A percentile compares a stretch with the other conserved stretches of the same genome.
Evolutionary conservation across 53 echinoderm and acorn worm species (phyloP).

Genomic region (Paelopatides confundens): DNA sequence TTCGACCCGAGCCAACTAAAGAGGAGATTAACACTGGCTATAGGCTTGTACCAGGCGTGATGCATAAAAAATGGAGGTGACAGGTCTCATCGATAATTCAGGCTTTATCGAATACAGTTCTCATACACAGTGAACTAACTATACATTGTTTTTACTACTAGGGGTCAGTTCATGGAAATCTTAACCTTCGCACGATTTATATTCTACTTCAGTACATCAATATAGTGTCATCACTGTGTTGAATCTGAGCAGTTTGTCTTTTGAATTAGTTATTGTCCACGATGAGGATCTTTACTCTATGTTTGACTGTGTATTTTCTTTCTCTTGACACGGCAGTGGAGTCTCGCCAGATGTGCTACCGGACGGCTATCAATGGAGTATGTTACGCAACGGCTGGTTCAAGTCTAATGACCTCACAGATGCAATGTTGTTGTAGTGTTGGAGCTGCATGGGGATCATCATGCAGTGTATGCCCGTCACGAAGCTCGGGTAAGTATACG

Average conservation of each 20-base stretch:
- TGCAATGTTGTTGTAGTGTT: slow-evolving; percentile 96
- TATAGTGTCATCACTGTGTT: too few species aligned
- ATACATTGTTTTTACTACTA: too few species aligned
- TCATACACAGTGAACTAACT: too few species aligned
- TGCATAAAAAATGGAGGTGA: background rate
- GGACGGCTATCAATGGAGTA: slow-evolving; percentile 71
- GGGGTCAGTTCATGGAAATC: too few species aligned
- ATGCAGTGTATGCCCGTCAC: slow-evolving; percentile 78
- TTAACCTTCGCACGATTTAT: too few species aligned
- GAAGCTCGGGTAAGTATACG: slow-evolving; percentile 60
- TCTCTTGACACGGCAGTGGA: slow-evolving; percentile 61
- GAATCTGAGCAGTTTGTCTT: too few species aligned
- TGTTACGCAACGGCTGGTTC: slow-evolving; percentile 76
- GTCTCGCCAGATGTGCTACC: slow-evolving; percentile 80
- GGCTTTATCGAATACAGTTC: too few species aligned
- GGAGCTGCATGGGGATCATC: slow-evolving; percentile 86
- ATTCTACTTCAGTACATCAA: too few species aligned
- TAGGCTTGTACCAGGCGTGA: background rate
- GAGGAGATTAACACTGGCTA: background rate
- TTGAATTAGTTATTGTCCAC: too few species aligned
- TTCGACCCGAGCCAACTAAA: background rate
- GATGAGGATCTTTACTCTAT: background rate
- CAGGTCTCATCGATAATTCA: background rate
- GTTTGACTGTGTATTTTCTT: background rate
- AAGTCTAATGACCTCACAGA: slow-evolving; percentile 74